phyloP scores from a whole-genome alignment of 2,797 vertebrate species.

The Hoplostethus atlanticus region DNA sequence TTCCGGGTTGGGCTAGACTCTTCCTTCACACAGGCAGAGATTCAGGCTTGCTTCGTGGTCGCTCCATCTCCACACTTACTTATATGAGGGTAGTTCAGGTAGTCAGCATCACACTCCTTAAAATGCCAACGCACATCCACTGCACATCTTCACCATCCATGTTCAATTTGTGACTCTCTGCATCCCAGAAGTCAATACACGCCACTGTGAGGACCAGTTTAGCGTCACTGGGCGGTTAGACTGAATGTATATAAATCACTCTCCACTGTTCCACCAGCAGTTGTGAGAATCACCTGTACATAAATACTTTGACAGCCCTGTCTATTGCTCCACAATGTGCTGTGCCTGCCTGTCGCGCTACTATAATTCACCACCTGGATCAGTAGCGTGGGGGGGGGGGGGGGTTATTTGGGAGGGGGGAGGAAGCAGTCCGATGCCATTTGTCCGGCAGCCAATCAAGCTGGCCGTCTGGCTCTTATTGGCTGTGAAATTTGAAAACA shows the following conservation, averaged over 20 bases:
- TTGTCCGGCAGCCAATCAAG: conserved; percentile 24
- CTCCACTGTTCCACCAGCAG: not conserved
- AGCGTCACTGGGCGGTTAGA: not conserved
- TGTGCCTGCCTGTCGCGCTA: conserved; percentile 1
- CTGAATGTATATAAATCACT: not conserved
- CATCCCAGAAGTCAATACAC: not conserved
- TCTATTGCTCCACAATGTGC: not conserved
- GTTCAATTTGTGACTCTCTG: no score
- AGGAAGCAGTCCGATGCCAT: conserved; percentile 11
- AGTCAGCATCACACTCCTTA: no score
- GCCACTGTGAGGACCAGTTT: not conserved
- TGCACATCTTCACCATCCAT: not conserved
- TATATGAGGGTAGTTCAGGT: no score
- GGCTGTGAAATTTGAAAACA: conserved; percentile 7
- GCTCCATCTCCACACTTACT: no score
- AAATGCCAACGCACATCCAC: no score
- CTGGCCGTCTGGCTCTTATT: not conserved
- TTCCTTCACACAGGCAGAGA: no score
- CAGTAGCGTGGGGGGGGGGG: not conserved
- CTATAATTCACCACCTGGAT: conserved; percentile 8
- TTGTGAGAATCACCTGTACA: not conserved
- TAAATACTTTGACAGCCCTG: conserved; percentile 11
- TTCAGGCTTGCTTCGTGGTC: no score
- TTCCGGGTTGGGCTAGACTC: no score
- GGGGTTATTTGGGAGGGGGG: not conserved